Percentiles rank a stretch among this genome's conserved stretches.
phyloP scores from a whole-genome alignment of 2,888 invertebrate genomes.

The Dasysyrphus tricinctus region DNA sequence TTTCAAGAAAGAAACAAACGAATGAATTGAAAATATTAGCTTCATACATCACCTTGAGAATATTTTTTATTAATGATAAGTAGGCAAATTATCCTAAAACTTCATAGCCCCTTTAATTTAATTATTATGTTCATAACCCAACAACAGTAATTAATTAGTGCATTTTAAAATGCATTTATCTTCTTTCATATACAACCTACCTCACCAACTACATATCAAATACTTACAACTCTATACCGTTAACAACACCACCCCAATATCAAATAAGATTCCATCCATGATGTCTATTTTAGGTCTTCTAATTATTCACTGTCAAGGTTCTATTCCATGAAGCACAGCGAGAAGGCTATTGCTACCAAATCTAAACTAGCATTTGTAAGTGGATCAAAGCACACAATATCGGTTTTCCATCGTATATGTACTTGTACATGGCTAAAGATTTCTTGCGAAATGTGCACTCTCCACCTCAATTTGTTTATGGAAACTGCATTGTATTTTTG shows the following conservation, averaged over 20 bases:
- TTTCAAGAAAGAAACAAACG: too few species aligned
- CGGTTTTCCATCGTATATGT: not conserved
- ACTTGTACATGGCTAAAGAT: not conserved
- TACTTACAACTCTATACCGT: slow-evolving; percentile 33
- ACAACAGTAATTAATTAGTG: slow-evolving; percentile 57
- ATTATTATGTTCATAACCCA: slow-evolving; percentile 40
- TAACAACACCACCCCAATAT: slow-evolving; percentile 8
- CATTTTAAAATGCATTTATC: slow-evolving; percentile 66
- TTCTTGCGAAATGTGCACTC: slow-evolving; percentile 20
- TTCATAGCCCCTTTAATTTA: slow-evolving; percentile 19
- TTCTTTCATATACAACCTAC: slow-evolving; percentile 16
- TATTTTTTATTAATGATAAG: not conserved
- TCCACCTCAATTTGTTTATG: not conserved
- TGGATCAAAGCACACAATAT: slow-evolving; percentile 22
- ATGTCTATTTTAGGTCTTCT: slow-evolving; percentile 63
- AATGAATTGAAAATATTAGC: too few species aligned
- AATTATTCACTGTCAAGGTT: slow-evolving; percentile 72
- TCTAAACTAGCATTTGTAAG: slow-evolving; percentile 6
- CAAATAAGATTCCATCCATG: slow-evolving; percentile 37
- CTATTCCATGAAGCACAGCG: slow-evolving; percentile 50
- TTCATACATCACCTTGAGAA: too few species aligned
- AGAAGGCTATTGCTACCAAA: slow-evolving; percentile 14
- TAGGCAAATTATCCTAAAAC: not conserved
- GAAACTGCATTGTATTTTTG: not conserved
- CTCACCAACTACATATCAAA: slow-evolving; percentile 29